phyloP scores from a whole-genome alignment of 2,113 vertebrate genomes.

The Dipodomys stephensi region DNA sequence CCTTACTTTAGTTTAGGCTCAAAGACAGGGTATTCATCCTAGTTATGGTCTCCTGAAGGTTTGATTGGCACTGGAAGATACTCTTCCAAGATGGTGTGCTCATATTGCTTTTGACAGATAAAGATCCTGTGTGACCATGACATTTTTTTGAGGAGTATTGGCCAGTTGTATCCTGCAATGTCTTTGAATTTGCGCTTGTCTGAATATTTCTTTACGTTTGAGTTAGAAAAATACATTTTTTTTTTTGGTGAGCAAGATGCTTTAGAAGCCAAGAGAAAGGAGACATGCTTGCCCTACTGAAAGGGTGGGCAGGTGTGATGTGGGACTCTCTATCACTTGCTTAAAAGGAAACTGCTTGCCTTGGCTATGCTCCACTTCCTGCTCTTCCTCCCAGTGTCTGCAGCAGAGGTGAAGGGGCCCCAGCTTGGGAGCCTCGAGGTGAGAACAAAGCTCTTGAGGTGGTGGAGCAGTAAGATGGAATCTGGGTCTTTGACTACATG shows the following conservation, averaged over 20 bases:
- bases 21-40: neutral
- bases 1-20: neutral
- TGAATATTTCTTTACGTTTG: neutral
- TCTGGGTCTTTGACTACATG: neutral
- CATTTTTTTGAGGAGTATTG: neutral
- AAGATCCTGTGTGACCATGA: neutral
- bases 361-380: slow-evolving; percentile 2
- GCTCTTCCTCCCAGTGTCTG: neutral
- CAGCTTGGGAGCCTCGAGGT: too few species aligned
- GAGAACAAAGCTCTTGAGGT: neutral
- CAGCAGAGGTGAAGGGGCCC: neutral
- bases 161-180: neutral
- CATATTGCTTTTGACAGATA: neutral
- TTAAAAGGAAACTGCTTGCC: neutral
- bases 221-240: neutral
- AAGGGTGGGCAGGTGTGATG: slow-evolving; percentile 8
- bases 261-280: neutral
- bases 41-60: neutral
- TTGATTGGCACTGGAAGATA: neutral
- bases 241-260: neutral
- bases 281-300: neutral
- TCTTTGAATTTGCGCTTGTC: neutral
- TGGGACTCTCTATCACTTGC: neutral
- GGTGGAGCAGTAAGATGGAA: neutral
- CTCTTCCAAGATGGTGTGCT: neutral